phyloP scores from a whole-genome alignment of 2,888 invertebrate genomes.

The Noctua janthe region DNA sequence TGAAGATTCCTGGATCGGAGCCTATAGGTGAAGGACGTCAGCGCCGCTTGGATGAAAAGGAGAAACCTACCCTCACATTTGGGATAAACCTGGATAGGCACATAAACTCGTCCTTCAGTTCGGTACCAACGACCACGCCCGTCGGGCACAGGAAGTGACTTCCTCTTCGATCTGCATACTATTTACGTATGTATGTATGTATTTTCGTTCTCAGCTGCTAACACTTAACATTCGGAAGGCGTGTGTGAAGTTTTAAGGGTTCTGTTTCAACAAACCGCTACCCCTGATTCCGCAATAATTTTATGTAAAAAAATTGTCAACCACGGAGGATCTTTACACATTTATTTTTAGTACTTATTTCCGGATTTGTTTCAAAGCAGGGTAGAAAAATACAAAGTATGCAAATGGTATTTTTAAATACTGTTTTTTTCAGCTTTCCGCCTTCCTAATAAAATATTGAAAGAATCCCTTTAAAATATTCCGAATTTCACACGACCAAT shows the following conservation, averaged over 20 bases:
- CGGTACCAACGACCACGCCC: background rate
- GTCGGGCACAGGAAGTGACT: slow-evolving; percentile 38
- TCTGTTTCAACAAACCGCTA: slow-evolving; percentile 32
- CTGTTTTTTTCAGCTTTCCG: background rate
- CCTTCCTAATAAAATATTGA: slow-evolving; percentile 1
- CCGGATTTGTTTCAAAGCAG: slow-evolving; percentile 9
- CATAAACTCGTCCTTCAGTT: background rate
- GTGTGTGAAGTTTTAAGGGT: slow-evolving; percentile 32
- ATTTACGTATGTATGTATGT: slow-evolving; percentile 12
- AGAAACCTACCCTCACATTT: background rate
- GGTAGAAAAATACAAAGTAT: background rate
- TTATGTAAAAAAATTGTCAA: slow-evolving; percentile 34
- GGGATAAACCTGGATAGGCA: background rate
- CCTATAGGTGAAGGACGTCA: too few relatives aligned
- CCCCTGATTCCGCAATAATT: slow-evolving; percentile 40
- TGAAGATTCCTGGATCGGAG: too few relatives aligned
- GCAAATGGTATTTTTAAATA: background rate
- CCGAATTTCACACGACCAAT: background rate
- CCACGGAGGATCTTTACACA: slow-evolving; percentile 19
- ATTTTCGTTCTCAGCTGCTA: slow-evolving; percentile 30
- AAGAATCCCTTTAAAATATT: background rate
- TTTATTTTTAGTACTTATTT: slow-evolving; percentile 13
- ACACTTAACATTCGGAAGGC: slow-evolving; percentile 41
- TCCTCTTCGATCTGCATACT: slow-evolving; percentile 42
- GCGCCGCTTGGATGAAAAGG: background rate